These are phyloP conservation scores for Melanotaenia nigrans DNA, from an alignment of 2,797 vertebrate genomes.

Conservation along the genomic window DNA sequence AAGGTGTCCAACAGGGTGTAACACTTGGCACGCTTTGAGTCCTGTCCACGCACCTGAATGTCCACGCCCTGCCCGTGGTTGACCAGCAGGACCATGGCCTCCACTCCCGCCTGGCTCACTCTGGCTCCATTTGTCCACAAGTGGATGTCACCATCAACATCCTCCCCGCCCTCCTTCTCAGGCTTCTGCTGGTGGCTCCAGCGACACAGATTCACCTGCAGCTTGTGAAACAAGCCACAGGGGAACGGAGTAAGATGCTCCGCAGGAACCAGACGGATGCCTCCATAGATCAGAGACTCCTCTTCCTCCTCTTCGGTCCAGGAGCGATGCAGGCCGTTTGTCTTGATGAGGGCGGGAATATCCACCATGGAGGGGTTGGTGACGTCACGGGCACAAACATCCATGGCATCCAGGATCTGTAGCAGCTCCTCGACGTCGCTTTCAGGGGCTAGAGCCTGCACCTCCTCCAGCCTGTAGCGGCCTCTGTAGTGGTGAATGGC, in stretches of 20 bases:
- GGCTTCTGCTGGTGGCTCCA: conserved; percentile 96
- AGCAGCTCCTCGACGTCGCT: conserved; percentile 95
- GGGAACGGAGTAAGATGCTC: conserved; percentile 96
- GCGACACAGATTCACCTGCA: conserved; percentile 96
- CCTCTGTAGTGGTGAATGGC: conserved; percentile 98
- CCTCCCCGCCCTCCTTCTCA: conserved; percentile 82
- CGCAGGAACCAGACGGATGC: conserved; percentile 92
- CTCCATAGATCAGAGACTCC: conserved; percentile 89
- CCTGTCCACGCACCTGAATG: conserved; percentile 92
- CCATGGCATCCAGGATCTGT: conserved; percentile 97
- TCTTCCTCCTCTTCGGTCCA: conserved; percentile 94
- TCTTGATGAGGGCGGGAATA: conserved; percentile 95
- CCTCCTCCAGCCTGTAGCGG: conserved; percentile 94
- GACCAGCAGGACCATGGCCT: conserved; percentile 94
- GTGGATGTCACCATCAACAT: conserved; percentile 85
- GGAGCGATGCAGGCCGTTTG: conserved; percentile 92
- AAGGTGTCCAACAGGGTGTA: conserved; percentile 93
- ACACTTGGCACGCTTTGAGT: conserved; percentile 90
- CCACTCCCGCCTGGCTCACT: conserved; percentile 87
- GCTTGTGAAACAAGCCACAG: conserved; percentile 96
- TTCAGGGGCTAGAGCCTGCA: conserved; percentile 92
- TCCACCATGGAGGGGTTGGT: conserved; percentile 95
- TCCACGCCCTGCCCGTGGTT: conserved; percentile 97
- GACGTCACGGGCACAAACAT: conserved; percentile 93
- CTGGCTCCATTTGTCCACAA: conserved; percentile 95